Base-by-base conservation (phyloP, 2,888 invertebrate species). In the Anoncus sp. region DNA sequence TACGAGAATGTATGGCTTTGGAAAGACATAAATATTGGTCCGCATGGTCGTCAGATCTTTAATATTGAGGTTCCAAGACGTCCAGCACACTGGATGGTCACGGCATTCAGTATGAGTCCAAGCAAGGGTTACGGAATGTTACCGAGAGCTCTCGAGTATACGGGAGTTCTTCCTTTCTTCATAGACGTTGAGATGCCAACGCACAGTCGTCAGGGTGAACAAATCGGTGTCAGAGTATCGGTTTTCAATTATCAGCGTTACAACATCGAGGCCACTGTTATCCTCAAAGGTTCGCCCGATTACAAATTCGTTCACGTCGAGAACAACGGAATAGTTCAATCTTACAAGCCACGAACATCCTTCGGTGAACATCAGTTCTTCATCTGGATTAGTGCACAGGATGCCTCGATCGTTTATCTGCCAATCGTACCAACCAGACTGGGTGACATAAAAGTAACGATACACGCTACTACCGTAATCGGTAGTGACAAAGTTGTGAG, bases 1-100 rank as follows among this genome's bases (percentile, higher is more conserved):
- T 98, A 98, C 91, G 97, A 98, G 86, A 98, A 98, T 91, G 96
- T 97, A 73, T 99, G 98, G 98, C 92, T 98, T 67, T 99, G 98
- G 98, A 95, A 95, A 79, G 98, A 98, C 92, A 95, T 97, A 65
- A 98, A 98, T 91, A 97, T 98, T 87, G 98, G 97, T 0, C 97
- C 98, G 20, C 97, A 97, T 91, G 98, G 98, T 0, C 94, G 98
- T 6, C 96, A 93, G 87, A 97, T 98, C 74, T 97, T 98, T 92
- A 96, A 96, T 72, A 92, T 96, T 51, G 96, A 96, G 45, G 97
- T 97, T n/a, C 97, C 97, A 0, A 93, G 95, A 73, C 92, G 94
- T 67, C 98, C 98, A 0, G 97, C 96, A 0, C 96, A 96, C 85
- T 99, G 98, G 98, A 97, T 98, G 93, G 94, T 99, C 1, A 97